Conservation (phyloP, 2,888 invertebrate species). For the Apamea sordens region DNA sequence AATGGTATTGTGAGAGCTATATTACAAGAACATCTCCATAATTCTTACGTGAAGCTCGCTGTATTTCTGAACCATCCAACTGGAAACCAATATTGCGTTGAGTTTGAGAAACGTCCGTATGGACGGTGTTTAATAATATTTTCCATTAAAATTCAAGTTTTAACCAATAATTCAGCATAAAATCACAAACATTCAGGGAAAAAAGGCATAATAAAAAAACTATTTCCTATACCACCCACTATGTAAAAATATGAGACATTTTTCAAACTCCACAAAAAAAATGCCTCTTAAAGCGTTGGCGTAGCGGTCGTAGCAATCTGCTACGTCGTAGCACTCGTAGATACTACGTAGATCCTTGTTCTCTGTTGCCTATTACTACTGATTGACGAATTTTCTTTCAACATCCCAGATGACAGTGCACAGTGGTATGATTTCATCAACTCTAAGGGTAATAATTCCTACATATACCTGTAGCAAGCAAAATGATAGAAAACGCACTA, state of each 20-base stretch:
- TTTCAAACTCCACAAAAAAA: neutral
- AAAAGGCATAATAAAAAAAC: neutral
- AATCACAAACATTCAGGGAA: neutral
- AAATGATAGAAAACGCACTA: neutral
- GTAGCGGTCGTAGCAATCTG: constrained; percentile 8
- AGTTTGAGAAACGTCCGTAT: constrained; percentile 74
- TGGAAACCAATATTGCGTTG: constrained; percentile 75
- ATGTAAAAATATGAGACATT: too few species aligned
- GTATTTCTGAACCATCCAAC: constrained; percentile 70
- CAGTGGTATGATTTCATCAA: neutral
- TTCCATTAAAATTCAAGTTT: constrained; percentile 21
- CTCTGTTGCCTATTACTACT: neutral
- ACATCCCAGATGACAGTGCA: neutral
- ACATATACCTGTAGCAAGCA: neutral
- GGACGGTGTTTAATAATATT: constrained; percentile 73
- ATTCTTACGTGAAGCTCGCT: constrained; percentile 62
- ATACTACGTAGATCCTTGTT: neutral
- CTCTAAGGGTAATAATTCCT: neutral
- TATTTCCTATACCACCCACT: neutral
- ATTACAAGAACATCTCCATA: constrained; percentile 33
- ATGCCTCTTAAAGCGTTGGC: too few species aligned
- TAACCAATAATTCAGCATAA: neutral
- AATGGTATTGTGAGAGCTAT: constrained; percentile 2
- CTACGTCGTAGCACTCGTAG: constrained; percentile 13
- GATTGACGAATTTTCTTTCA: neutral